phyloP scores from a whole-genome alignment of 2,888 invertebrate genomes.

The Myathropa florea region DNA sequence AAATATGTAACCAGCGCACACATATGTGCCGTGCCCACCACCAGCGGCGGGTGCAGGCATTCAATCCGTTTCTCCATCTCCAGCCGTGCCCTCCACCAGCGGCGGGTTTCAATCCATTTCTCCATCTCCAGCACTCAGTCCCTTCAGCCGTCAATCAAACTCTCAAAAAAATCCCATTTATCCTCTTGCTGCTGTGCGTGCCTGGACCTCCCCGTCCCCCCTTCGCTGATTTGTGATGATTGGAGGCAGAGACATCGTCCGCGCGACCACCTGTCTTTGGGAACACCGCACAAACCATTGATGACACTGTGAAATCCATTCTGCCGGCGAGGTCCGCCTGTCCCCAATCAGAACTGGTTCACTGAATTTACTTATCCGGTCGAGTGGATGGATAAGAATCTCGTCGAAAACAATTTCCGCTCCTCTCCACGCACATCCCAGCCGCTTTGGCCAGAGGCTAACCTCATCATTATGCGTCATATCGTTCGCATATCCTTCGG shows the following conservation, averaged over 20 bases:
- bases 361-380: conserved; percentile 68
- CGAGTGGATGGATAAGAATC: conserved; percentile 63
- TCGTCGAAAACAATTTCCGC: no score
- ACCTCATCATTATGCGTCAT: conserved; percentile 57
- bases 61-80: no score
- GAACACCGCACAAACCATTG: not conserved
- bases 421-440: no score
- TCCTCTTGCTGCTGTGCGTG: not conserved
- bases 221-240: conserved; percentile 64
- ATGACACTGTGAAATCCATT: conserved; percentile 51
- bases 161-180: not conserved
- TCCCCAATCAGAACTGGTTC: conserved; percentile 64
- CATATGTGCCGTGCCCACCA: no score
- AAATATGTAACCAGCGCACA: not conserved
- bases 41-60: no score
- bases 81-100: no score
- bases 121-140: not conserved
- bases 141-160: not conserved
- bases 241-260: conserved; percentile 30
- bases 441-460: not conserved
- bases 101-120: no score
- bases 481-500: conserved; percentile 38
- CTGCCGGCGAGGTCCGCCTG: not conserved
- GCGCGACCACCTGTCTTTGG: conserved; percentile 60
- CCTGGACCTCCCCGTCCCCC: not conserved